Evolutionary conservation across 2,888 invertebrate genomes (phyloP), one percentile per base, ranked within the genome.

Genomic region (Drosophila antonietae): DNA sequence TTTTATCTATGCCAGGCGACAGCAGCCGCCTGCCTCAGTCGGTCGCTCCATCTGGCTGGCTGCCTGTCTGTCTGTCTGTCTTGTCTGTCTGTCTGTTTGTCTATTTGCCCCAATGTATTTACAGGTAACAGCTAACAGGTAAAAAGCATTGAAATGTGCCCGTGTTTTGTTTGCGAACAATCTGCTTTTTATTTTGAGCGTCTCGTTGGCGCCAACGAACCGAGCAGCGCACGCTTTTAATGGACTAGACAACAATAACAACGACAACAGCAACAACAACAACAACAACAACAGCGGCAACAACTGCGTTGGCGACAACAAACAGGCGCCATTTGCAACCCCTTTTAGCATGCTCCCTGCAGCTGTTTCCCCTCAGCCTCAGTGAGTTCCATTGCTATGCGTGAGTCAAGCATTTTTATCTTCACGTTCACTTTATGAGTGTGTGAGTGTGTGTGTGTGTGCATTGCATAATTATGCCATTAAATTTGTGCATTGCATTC

Each of bases 111-210:
- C 61, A 52, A 51, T 64, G 76, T 87, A 74, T 83, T 87, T 81
- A 83, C 84, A 87, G 89, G 62, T 80, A 81, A 73, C 67, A 77
- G 75, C 79, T 78, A 70, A 85, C 76, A 79, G 76, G 78, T 80
- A 68, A 89, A 87, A 83, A 76, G 73, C 88, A 87, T 87, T 89
- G 88, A 89, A 89, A 89, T 84, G 76, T 58, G 88, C 70, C 66
- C 72, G 75, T 87, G 83, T 87, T 87, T 87, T 89, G 89, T 84
- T 81, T 84, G 89, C 61, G 67, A 81, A 82, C 84, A 84, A 89
- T 88, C 89, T 84, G 89, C 85, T 84, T 88, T 89, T 84, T 84
- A 89, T 89, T 89, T 89, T 84, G 80, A 72, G 52, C 77, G 85
- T 73, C 88, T 77, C 83, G 69, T 70, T 84, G 84, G 84, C 84